Percentiles rank a stretch among this genome's conserved stretches.
These are phyloP conservation scores for Rousettus leschenaultii DNA, from an alignment of 2,113 vertebrate species.

Conservation along the genomic window DNA sequence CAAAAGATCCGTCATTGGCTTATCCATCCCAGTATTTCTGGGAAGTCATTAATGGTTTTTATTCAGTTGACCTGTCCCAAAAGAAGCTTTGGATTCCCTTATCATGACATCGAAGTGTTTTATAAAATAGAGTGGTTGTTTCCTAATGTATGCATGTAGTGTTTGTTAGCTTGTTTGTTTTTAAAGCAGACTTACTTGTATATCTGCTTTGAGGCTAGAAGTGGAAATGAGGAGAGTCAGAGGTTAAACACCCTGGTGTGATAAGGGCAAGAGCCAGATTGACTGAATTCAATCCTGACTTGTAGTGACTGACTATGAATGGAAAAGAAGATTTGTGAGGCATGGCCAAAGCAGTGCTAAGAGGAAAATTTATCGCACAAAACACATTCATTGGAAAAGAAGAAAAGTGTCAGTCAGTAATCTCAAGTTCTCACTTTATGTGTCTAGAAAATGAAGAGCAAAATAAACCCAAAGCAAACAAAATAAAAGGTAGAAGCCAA, in stretches of 20 bases:
- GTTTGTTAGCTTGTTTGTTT: neutral
- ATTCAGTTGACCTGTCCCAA: neutral
- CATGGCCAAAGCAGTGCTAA: neutral
- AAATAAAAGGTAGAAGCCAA: neutral
- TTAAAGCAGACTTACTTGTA: neutral
- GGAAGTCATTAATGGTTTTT: neutral
- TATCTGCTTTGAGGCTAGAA: neutral
- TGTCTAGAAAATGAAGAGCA: neutral
- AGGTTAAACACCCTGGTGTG: neutral
- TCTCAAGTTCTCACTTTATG: neutral
- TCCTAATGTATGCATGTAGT: neutral
- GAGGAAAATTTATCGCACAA: neutral
- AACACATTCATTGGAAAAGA: neutral
- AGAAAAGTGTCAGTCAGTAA: neutral
- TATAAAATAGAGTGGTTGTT: neutral
- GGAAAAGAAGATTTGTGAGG: neutral
- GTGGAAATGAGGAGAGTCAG: too few relatives aligned
- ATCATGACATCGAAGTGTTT: neutral
- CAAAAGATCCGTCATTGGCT: neutral
- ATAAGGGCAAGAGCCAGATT: neutral
- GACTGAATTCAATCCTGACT: neutral
- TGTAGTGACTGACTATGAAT: neutral
- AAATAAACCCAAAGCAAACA: neutral
- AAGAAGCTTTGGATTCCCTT: neutral
- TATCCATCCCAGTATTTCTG: neutral